Evolutionary conservation across 2,797 vertebrate species (phyloP), one percentile per base, ranked within the genome.

Genomic region (Spinus pinus): DNA sequence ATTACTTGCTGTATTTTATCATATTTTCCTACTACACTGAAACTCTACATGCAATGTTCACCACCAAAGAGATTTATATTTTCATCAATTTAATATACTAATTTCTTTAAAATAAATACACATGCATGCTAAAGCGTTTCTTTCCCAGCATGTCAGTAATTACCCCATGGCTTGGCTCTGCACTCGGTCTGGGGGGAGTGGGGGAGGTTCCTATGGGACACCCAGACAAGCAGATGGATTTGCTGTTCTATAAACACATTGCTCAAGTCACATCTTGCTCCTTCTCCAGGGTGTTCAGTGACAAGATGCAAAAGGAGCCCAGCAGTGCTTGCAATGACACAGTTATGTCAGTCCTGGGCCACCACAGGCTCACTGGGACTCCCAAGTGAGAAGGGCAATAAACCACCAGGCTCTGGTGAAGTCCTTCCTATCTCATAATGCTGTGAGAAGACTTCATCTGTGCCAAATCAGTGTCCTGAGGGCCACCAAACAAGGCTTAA

Each of bases 151-250:
- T 46, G 51, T 66, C 50, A 17, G 31, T 58, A 66, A 56, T 65
- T 69, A 56, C 50, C 39, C 80, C 71, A 23, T 12, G 51, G 39
- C 66, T 51, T 66, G 70, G 66, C 35, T 80, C 47, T 44, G 27
- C 37, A 35, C 27, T n/a, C 0, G 0, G 12, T n/a, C 18, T 51
- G 27, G 61, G 53, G 69, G 24, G 17, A 17, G 6, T 10, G 4
- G 14, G n/a, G 25, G 35, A 74, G 61, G 50, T 6, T 78, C 90
- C 61, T 61, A 28, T 35, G 4, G 42, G 35, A 35, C 73, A 81
- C 5, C 23, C 41, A 82, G 78, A 54, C 67, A 58, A 61, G 60
- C 77, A 75, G 56, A 69, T 3, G 4, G n/a, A 46, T 81, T 83
- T 91, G 80, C 66, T 75, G 65, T 54, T 65, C 82, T 79, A 28